Evolutionary conservation across 2,888 invertebrate species (phyloP), one percentile per base, ranked within the genome.

Genomic region (Agonopterix subpropinquella): DNA sequence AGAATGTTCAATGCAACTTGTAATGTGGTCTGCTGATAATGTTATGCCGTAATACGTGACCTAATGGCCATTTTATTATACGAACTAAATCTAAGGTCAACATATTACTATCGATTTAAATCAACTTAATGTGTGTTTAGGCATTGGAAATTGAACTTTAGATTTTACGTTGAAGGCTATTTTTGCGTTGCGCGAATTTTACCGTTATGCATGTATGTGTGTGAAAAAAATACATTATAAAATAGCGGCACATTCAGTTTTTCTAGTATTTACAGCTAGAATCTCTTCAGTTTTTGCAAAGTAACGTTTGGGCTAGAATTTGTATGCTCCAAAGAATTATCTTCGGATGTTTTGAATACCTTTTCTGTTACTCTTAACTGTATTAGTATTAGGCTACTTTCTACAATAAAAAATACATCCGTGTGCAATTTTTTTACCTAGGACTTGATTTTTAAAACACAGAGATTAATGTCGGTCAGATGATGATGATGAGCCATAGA

Each of bases 1-100:
- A 36, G 28, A 13, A 11, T 67, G 73, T 43, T 82, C 83, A 82
- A 79, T 84, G 84, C 78, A 77, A 77, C 54, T 55, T 59, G 70
- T 70, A 64, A 55, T 64, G 61, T 56, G 58, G 58, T 57, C 52
- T 53, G 47, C 28, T 9, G 39, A n/a, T 39, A 39, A 39, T 39
- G 1, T 39, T 39, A n/a, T 39, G n/a, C 5, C 9, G 39, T 39
- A n/a, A 9, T 10, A n/a, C 39, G 39, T 39, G n/a, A 9, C 39
- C 39, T 39, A 39, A 39, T n/a, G 10, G 39, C 9, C n/a, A n/a
- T 39, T 39, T 39, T 39, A 39, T 39, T 39, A 5, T 9, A n/a
- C 4, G 9, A 39, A n/a, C 9, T 39, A n/a, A 39, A 39, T 5
- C 9, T 39, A n/a, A 39, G 39, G 39, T n/a, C 39, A 39, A n/a